Evolutionary conservation across 2,888 invertebrate genomes (phyloP).

Genomic region (Elegia similella): DNA sequence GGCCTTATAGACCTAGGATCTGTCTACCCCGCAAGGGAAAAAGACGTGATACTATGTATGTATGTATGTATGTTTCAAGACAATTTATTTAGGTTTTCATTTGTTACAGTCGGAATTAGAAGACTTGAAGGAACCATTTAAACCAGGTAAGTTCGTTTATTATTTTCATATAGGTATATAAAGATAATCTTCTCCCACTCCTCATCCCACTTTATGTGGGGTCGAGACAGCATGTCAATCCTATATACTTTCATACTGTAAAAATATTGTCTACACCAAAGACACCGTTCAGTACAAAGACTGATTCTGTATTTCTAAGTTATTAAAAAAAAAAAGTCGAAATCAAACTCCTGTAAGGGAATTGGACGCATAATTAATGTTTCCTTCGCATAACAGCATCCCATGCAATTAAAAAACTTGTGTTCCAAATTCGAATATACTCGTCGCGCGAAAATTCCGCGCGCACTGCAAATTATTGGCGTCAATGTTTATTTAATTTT

Average conservation of each 20-base stretch:
- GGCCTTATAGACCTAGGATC: no score
- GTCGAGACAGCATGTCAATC: no score
- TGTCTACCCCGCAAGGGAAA: no score
- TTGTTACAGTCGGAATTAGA: slow-evolving; percentile 65
- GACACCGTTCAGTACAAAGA: no score
- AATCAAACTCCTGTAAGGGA: neutral
- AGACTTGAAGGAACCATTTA: slow-evolving; percentile 66
- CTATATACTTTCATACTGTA: no score
- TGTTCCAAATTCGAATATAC: slow-evolving; percentile 28
- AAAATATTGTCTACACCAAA: no score
- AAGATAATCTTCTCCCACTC: no score
- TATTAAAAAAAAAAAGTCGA: neutral
- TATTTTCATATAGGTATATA: no score
- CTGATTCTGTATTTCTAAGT: neutral
- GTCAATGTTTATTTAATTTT: neutral
- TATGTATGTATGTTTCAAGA: no score
- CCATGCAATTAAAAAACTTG: slow-evolving; percentile 19
- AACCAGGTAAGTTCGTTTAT: slow-evolving; percentile 64
- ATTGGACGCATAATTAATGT: neutral
- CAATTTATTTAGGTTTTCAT: slow-evolving; percentile 12
- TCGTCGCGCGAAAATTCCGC: neutral
- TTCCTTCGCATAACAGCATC: neutral
- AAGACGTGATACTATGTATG: no score
- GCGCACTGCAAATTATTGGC: neutral
- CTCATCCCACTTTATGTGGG: no score